phyloP scores from a whole-genome alignment of 2,797 vertebrate species.

The Sebastiscus albofasciatus region DNA sequence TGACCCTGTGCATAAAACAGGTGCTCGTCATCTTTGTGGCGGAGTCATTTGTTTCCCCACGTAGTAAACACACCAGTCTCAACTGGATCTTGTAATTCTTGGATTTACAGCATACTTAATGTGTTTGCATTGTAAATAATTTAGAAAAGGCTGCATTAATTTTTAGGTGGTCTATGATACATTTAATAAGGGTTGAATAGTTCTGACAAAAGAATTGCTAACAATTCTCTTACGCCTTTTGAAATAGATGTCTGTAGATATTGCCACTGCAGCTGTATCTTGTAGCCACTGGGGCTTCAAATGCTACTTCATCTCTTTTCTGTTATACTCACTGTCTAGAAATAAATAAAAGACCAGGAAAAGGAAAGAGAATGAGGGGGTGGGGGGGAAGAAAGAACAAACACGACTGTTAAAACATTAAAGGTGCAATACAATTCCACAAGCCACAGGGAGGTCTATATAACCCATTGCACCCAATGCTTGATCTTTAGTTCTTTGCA shows the following conservation, averaged over 20 bases:
- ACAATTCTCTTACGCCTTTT: neutral
- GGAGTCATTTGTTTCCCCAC: neutral
- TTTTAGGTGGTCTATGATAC: neutral
- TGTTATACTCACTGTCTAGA: neutral
- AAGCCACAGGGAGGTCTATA: neutral
- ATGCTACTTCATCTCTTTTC: neutral
- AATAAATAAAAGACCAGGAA: neutral
- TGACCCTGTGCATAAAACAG: constrained; percentile 1
- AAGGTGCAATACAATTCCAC: constrained; percentile 3
- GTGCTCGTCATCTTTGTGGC: neutral
- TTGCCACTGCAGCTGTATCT: neutral
- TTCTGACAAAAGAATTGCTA: neutral
- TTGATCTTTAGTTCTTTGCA: constrained; percentile 12
- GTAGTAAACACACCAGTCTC: neutral
- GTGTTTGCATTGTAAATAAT: neutral
- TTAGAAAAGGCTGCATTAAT: neutral
- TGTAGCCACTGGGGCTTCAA: neutral
- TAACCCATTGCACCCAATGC: neutral
- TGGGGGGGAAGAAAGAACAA: neutral
- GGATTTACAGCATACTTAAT: neutral
- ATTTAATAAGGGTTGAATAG: neutral
- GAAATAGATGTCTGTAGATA: neutral
- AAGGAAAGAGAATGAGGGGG: neutral
- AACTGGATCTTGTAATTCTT: neutral
- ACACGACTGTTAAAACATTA: constrained; percentile 8